Base-by-base conservation (phyloP, 1,140 invertebrate genomes). In the Drosophila ambigua region DNA sequence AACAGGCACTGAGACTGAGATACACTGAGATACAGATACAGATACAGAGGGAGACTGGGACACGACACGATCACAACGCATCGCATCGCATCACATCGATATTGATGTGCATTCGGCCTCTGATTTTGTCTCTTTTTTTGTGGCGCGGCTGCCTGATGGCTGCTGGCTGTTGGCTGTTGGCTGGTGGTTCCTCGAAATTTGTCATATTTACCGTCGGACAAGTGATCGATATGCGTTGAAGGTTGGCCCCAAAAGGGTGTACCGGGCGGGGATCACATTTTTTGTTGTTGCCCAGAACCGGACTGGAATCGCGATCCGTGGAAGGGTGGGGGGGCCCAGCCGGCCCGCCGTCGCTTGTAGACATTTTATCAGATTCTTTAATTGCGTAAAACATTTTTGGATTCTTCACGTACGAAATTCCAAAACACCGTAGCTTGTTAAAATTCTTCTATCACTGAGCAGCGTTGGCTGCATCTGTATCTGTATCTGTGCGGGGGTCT, bases 341-440 rank as follows among this genome's bases (percentile, higher is more conserved):
- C 59, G 44, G 67, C 49, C 60, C 72, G 55, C 63, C 46, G 45
- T 53, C 72, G 79, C 83, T 83, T 83, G 76, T 88, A 72, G 79
- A 88, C 82, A 88, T 88, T 88, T 88, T 88, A 88, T 88, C 83
- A 88, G 83, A 88, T 88, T 88, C 83, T 83, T 88, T 88, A 88
- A 88, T 88, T 88, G 83, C 83, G 83, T 88, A 88, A 88, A 88
- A 88, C 83, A 88, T 88, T 88, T 88, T 88, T 88, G 83, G 84
- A 88, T 88, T 88, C 83, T 88, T 88, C 83, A 88, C 83, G 83
- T 88, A 87, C 79, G 83, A 88, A 88, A 88, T 88, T 88, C 83
- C 83, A 64, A 88, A 85, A 88, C 83, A 88, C 83, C 83, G 83
- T 49, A 88, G 79, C 83, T 88, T 88, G 83, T 88, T 88, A 88